Evolutionary conservation across 1,140 invertebrate species (phyloP).

Genomic region (Nymphalis io): DNA sequence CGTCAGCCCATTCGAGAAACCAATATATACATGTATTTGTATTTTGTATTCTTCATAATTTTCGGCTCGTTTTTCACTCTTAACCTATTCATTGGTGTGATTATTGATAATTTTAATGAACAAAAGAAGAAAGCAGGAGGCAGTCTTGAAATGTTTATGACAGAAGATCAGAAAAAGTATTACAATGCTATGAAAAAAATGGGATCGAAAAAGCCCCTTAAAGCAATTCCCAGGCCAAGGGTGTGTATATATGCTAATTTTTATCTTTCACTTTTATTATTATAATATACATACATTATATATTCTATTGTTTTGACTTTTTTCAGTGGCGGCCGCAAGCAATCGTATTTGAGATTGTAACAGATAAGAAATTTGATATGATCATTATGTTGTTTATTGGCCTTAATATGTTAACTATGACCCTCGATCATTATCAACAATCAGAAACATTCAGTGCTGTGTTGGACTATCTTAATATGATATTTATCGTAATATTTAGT

Average conservation of each 20-base stretch:
- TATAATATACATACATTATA: neutral
- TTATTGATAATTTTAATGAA: conserved; percentile 99
- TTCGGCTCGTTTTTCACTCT: conserved; percentile 99
- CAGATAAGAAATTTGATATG: conserved; percentile 99
- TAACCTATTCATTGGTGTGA: conserved; percentile 98
- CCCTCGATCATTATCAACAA: conserved; percentile 97
- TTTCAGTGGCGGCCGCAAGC: conserved; percentile 96
- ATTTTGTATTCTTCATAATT: conserved; percentile 99
- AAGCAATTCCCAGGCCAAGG: conserved; percentile 97
- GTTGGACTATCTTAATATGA: conserved; percentile 95
- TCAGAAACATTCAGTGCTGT: conserved; percentile 90
- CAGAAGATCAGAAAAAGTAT: conserved; percentile 99
- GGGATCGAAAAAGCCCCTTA: conserved; percentile 98
- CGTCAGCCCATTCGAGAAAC: conserved; percentile 96
- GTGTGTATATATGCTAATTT: conserved; percentile 73
- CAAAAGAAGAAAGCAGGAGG: conserved; percentile 99
- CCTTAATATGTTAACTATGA: conserved; percentile 99
- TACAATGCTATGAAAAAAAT: conserved; percentile 99
- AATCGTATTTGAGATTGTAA: conserved; percentile 98
- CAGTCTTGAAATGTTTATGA: conserved; percentile 99
- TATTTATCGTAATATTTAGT: conserved; percentile 99
- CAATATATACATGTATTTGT: conserved; percentile 98
- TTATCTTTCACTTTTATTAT: neutral
- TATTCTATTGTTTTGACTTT: conserved; percentile 44
- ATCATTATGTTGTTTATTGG: conserved; percentile 99